Evolutionary conservation across 2,113 vertebrate genomes (phyloP).

Genomic region (Grammomys dolichurus): DNA sequence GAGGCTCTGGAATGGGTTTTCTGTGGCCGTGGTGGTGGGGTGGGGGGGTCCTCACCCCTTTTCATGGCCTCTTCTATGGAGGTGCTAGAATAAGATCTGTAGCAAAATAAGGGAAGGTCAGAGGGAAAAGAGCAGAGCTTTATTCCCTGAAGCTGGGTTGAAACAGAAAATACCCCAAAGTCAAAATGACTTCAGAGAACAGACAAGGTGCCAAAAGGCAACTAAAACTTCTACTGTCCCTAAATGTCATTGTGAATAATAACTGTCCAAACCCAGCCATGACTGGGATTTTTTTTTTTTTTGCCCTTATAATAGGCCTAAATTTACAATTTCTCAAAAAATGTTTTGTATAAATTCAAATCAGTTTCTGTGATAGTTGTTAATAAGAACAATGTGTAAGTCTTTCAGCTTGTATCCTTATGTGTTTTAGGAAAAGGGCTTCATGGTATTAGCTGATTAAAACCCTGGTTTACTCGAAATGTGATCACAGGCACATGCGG

Average conservation of each 20-base stretch:
- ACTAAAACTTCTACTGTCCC: neutral
- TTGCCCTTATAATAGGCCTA: constrained; percentile 36
- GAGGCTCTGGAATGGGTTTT: constrained; percentile 98
- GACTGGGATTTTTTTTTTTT: neutral
- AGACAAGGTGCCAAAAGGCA: neutral
- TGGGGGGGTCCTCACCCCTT: constrained; percentile 96
- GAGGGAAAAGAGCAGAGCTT: constrained; percentile 68
- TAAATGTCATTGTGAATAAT: neutral
- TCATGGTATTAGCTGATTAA: constrained; percentile 15
- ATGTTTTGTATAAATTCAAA: constrained; percentile 26
- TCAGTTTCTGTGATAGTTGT: neutral
- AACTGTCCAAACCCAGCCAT: neutral
- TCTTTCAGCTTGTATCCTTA: neutral
- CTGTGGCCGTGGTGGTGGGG: constrained; percentile 96
- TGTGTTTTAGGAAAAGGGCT: constrained; percentile 24
- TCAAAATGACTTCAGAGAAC: constrained; percentile 43
- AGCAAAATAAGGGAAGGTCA: constrained; percentile 71
- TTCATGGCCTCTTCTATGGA: constrained; percentile 96
- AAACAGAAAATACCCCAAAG: constrained; percentile 59
- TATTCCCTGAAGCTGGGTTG: constrained; percentile 33
- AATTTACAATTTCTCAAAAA: neutral
- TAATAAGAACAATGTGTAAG: constrained; percentile 33
- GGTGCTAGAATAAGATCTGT: constrained; percentile 97
- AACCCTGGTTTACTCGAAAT: neutral
- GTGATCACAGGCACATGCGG: neutral